These are phyloP conservation scores for Pao palembangensis DNA, from an alignment of 2,113 vertebrate species.

Conservation along the genomic window DNA sequence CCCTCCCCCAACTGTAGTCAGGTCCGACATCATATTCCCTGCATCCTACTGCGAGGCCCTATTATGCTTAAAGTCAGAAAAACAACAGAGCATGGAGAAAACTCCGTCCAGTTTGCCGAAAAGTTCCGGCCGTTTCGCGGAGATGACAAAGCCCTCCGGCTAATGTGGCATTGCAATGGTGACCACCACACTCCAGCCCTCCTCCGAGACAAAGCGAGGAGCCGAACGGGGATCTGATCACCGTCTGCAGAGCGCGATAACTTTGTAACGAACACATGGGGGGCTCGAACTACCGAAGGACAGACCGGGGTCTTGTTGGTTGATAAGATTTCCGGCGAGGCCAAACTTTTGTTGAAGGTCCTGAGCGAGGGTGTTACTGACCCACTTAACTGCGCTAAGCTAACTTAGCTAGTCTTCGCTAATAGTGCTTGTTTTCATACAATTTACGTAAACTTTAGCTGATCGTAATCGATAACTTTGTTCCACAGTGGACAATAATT, in stretches of 20 bases:
- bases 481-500: neutral
- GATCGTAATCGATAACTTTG: neutral
- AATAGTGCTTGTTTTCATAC: neutral
- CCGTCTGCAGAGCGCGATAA: neutral
- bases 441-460: too few species aligned
- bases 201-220: constrained; percentile 46
- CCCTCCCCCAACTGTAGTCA: constrained; percentile 52
- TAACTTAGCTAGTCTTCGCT: constrained; percentile 21
- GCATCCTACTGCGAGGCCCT: neutral
- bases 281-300: neutral
- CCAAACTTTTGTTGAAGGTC: constrained; percentile 1
- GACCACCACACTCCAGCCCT: constrained; percentile 19
- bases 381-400: constrained; percentile 53
- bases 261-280: neutral
- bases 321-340: neutral
- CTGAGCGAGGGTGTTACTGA: constrained; percentile 42
- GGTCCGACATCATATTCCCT: constrained; percentile 26
- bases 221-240: neutral
- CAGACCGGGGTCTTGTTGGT: neutral
- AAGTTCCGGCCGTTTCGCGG: neutral
- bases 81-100: constrained; percentile 5
- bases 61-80: neutral
- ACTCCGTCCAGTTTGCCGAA: neutral
- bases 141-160: constrained; percentile 33
- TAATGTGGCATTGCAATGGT: constrained; percentile 67